Evolutionary conservation across 2,888 invertebrate species (phyloP).

Genomic region (Sphaerophoria taeniata): DNA sequence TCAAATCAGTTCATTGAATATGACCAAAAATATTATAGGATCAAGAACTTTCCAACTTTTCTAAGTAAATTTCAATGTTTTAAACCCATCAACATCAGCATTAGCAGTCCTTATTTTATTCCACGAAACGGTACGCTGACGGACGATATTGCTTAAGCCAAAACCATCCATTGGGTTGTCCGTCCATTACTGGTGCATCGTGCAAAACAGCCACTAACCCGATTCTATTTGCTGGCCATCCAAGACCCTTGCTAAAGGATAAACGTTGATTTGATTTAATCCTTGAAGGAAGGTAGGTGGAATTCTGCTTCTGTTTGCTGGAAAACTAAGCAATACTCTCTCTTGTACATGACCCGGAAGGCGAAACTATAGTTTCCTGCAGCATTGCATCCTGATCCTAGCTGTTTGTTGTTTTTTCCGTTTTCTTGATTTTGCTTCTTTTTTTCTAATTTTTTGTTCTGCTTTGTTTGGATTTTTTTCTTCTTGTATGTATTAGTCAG

Average conservation of each 20-base stretch:
- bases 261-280: conserved; percentile 73
- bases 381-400: conserved; percentile 66
- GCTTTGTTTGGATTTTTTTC: conserved; percentile 19
- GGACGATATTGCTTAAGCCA: conserved; percentile 47
- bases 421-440: conserved; percentile 4
- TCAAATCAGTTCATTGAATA: no score
- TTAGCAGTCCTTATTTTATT: not conserved
- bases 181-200: conserved; percentile 66
- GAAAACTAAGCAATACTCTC: conserved; percentile 20
- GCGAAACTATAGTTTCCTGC: conserved; percentile 64
- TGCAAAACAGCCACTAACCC: conserved; percentile 71
- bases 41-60: conserved; percentile 43
- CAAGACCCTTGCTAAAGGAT: conserved; percentile 37
- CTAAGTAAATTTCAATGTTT: conserved; percentile 61
- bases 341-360: conserved; percentile 53
- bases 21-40: no score
- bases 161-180: conserved; percentile 55
- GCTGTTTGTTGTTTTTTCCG: conserved; percentile 59
- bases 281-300: conserved; percentile 45
- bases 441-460: conserved; percentile 8
- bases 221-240: conserved; percentile 55
- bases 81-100: not conserved
- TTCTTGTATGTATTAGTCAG: conserved; percentile 39
- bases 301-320: not conserved
- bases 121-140: not conserved